A percentile compares a stretch with the other conserved stretches of the same genome.
Conservation (phyloP, 2,888 invertebrate genomes). For the Patella pellucida region DNA sequence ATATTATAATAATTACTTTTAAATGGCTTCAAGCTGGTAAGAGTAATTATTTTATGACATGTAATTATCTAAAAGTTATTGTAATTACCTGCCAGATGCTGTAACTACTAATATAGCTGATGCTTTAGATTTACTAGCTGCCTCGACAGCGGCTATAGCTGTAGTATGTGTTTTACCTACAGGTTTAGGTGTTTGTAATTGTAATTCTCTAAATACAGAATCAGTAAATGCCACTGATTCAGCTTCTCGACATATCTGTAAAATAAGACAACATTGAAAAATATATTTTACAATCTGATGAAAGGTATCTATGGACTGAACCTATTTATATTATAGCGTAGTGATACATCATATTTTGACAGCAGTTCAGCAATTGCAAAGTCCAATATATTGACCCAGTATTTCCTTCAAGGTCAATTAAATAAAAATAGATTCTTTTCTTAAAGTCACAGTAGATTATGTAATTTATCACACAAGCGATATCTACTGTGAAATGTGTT, state of each 20-base stretch:
- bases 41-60: background rate
- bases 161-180: constrained; percentile 91
- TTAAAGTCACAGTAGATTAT: too few relatives aligned
- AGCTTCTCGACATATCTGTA: constrained; percentile 90
- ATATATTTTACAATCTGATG: too few relatives aligned
- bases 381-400: too few relatives aligned
- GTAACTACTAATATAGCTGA: constrained; percentile 90
- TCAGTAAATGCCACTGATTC: constrained; percentile 95
- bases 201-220: constrained; percentile 86
- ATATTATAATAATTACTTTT: background rate
- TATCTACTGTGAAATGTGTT: too few relatives aligned
- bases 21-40: background rate
- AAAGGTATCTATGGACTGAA: too few relatives aligned
- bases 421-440: too few relatives aligned
- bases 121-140: constrained; percentile 88
- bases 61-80: background rate
- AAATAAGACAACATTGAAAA: background rate
- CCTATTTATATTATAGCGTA: too few relatives aligned
- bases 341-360: too few relatives aligned
- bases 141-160: constrained; percentile 94
- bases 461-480: too few relatives aligned
- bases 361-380: too few relatives aligned
- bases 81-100: constrained; percentile 74
- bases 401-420: too few relatives aligned
- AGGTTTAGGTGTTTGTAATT: constrained; percentile 64